phyloP scores from a whole-genome alignment of 2,113 vertebrate genomes.

The Balaeniceps rex region DNA sequence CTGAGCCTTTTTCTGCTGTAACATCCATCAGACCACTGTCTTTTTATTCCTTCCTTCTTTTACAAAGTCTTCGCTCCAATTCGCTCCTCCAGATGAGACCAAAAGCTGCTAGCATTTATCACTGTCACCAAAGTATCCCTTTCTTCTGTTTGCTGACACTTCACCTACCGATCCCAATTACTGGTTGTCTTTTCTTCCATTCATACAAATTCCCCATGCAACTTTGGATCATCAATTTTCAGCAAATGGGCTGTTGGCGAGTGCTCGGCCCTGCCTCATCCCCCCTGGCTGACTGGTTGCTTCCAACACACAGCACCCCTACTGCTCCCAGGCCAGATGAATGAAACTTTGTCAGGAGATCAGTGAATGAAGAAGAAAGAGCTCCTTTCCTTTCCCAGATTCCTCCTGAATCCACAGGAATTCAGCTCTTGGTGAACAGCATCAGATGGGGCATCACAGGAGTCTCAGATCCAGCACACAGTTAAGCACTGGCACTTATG shows the following conservation, averaged over 20 bases:
- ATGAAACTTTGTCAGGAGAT: conserved; percentile 17
- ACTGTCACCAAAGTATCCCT: conserved; percentile 59
- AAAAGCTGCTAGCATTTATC: conserved; percentile 56
- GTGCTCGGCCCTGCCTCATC: not conserved
- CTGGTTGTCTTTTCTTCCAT: conserved; percentile 53
- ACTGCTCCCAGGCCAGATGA: not conserved
- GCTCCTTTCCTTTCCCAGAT: not conserved
- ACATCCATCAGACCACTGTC: not conserved
- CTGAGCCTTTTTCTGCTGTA: not conserved
- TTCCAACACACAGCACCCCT: not conserved
- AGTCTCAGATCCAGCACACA: not conserved
- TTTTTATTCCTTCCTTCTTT: conserved; percentile 13
- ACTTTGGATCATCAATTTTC: conserved; percentile 55
- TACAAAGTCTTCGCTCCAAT: not conserved
- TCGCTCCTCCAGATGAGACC: conserved; percentile 38
- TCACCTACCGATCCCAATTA: conserved; percentile 63
- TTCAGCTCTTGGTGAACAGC: not conserved
- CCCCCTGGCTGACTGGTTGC: not conserved
- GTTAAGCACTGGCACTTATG: not conserved
- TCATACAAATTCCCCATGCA: conserved; percentile 57
- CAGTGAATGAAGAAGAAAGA: not conserved
- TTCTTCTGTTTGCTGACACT: conserved; percentile 62
- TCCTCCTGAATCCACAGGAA: not conserved
- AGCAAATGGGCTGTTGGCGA: not conserved
- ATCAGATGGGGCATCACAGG: accelerated